Conservation (phyloP, 2,113 vertebrate genomes). For the Falcunculus frontatus region DNA sequence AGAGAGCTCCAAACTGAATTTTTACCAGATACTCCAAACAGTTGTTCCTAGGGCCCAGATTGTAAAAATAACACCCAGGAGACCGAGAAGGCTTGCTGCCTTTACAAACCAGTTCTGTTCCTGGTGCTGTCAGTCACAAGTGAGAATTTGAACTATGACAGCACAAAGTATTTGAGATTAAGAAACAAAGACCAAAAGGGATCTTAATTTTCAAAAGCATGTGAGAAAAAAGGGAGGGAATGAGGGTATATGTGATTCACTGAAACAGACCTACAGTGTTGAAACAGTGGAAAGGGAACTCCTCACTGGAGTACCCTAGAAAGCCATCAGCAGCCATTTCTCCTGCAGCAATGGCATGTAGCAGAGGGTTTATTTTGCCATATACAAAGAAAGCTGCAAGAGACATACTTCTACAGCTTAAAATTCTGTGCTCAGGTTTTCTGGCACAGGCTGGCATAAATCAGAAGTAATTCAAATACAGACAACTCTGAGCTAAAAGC, state of each 20-base stretch:
- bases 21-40: background rate
- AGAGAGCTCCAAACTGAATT: background rate
- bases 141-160: constrained; percentile 18
- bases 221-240: background rate
- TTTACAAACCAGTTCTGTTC: constrained; percentile 15
- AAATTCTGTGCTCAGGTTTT: background rate
- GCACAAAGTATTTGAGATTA: background rate
- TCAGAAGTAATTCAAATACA: background rate
- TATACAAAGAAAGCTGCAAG: background rate
- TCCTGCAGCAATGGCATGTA: background rate
- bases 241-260: background rate
- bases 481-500: background rate
- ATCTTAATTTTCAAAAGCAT: constrained; percentile 11
- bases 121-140: constrained; percentile 51
- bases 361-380: background rate
- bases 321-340: background rate
- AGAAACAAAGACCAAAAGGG: constrained; percentile 20
- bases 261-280: background rate
- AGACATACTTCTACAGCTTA: background rate
- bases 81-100: background rate
- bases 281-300: background rate
- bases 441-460: background rate
- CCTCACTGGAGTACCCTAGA: background rate
- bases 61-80: constrained; percentile 43
- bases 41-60: background rate